Conservation (phyloP, 2,888 invertebrate species). For the Drosophila borealis region DNA sequence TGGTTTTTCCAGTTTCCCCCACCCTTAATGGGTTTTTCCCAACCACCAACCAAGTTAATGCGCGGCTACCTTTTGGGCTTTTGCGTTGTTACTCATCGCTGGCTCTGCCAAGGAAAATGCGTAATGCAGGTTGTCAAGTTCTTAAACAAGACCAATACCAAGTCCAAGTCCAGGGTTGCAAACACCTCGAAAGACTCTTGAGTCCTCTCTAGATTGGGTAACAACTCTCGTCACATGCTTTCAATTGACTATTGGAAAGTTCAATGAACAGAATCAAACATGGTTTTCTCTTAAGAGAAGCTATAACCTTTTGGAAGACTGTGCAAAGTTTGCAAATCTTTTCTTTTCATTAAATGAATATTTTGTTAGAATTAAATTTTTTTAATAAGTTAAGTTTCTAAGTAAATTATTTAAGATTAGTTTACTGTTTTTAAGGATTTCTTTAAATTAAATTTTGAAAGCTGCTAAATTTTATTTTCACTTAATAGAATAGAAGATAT, state of each 20-base stretch:
- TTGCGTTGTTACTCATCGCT: slow-evolving; percentile 47
- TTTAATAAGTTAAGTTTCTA: not conserved
- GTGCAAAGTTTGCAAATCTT: too few relatives aligned
- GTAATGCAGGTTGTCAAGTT: slow-evolving; percentile 53
- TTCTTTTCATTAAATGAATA: too few relatives aligned
- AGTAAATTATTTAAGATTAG: too few relatives aligned
- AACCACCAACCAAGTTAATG: slow-evolving; percentile 40
- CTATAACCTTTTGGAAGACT: not conserved
- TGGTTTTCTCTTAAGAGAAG: not conserved
- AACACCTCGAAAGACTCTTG: not conserved
- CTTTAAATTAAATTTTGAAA: too few relatives aligned
- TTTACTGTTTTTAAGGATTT: too few relatives aligned
- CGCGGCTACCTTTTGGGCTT: slow-evolving; percentile 43
- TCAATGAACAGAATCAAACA: slow-evolving; percentile 7
- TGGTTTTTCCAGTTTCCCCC: slow-evolving; percentile 47
- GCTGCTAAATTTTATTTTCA: too few relatives aligned
- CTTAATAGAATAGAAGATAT: too few relatives aligned
- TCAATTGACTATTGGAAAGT: slow-evolving; percentile 15
- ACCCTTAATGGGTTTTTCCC: slow-evolving; percentile 58
- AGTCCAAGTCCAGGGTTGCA: slow-evolving; percentile 1
- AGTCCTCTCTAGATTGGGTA: slow-evolving; percentile 2
- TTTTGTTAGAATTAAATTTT: not conserved
- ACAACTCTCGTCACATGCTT: slow-evolving; percentile 3
- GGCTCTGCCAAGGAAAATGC: slow-evolving; percentile 29
- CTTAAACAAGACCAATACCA: not conserved